Conservation (phyloP, 2,113 vertebrate genomes). For the Eidolon helvum region DNA sequence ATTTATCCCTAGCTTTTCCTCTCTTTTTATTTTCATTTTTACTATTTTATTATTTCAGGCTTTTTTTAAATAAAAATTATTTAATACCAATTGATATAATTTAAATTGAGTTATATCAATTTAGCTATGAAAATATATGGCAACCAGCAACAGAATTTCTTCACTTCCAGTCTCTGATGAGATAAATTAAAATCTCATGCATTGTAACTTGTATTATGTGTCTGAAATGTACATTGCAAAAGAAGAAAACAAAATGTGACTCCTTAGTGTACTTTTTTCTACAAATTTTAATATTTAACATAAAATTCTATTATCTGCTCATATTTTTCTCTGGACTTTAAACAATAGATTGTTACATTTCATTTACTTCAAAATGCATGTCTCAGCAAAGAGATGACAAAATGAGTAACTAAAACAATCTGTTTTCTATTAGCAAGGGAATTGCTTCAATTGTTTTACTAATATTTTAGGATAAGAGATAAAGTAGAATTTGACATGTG, state of each 20-base stretch:
- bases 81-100: not conserved
- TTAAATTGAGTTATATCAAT: not conserved
- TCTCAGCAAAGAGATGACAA: slow-evolving; percentile 57
- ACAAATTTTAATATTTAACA: not conserved
- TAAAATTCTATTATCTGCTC: slow-evolving; percentile 27
- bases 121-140: not conserved
- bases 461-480: slow-evolving; percentile 51
- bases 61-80: not conserved
- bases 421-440: slow-evolving; percentile 56
- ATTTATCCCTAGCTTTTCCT: not conserved
- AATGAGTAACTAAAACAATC: slow-evolving; percentile 37
- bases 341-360: slow-evolving; percentile 15
- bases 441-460: slow-evolving; percentile 45
- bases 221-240: not conserved
- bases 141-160: not conserved
- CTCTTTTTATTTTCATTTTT: not conserved
- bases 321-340: slow-evolving; percentile 13
- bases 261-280: not conserved
- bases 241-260: not conserved
- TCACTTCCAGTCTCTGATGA: not conserved
- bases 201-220: not conserved
- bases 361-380: slow-evolving; percentile 32
- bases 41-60: slow-evolving; percentile 39
- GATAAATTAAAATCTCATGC: not conserved
- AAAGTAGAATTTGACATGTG: not conserved